Conservation (phyloP, 2,797 vertebrate species). For the Bryconaethiops microstoma region DNA sequence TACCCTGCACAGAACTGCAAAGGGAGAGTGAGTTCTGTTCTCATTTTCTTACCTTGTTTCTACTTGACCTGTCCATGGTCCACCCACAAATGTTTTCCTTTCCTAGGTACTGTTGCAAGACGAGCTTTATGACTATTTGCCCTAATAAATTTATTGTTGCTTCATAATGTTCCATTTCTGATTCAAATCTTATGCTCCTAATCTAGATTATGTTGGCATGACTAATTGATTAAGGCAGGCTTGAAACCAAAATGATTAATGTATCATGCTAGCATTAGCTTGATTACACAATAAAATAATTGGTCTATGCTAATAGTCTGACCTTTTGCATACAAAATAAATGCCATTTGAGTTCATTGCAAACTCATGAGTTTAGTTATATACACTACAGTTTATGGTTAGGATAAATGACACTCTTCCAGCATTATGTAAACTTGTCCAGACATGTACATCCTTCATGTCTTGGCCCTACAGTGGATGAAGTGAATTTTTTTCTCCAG, state of each 20-base stretch:
- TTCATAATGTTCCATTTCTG: background rate
- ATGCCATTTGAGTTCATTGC: too few species aligned
- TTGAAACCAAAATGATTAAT: too few species aligned
- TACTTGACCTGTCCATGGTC: background rate
- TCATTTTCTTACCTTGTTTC: conserved; percentile 1
- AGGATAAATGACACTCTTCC: too few species aligned
- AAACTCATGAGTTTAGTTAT: too few species aligned
- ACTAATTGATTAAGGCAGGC: background rate
- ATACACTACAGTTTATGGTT: too few species aligned
- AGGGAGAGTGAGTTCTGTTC: background rate
- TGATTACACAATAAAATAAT: background rate
- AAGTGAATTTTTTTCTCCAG: conserved; percentile 42
- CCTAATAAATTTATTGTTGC: background rate
- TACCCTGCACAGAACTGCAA: conserved; percentile 4
- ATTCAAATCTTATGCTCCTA: background rate
- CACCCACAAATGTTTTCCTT: background rate
- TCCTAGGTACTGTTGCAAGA: background rate
- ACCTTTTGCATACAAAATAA: too few species aligned
- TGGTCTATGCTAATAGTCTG: background rate
- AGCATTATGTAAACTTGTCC: too few species aligned
- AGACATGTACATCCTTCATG: background rate
- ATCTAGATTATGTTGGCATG: background rate
- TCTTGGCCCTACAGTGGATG: background rate
- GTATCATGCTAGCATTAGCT: background rate
- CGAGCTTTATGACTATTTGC: too few species aligned